Percentiles rank a stretch among this genome's conserved stretches.
These are phyloP conservation scores for Phyllotreta cruciferae DNA, from an alignment of 2,888 invertebrate genomes.

Conservation along the genomic window DNA sequence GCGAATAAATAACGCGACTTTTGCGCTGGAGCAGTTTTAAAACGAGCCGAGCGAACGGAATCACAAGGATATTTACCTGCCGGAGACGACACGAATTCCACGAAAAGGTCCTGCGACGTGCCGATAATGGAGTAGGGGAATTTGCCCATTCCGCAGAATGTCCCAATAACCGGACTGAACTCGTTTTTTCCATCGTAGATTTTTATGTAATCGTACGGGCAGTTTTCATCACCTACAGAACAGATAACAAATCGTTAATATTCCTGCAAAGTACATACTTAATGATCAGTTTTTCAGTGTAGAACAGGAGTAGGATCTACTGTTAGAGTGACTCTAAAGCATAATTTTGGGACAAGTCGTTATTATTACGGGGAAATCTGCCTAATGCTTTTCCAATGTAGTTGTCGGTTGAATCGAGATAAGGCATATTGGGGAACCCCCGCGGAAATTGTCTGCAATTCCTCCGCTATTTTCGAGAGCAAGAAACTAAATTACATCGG, in stretches of 20 bases:
- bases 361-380: no score
- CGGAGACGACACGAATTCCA: slow-evolving; percentile 88
- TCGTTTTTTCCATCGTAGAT: slow-evolving; percentile 92
- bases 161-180: slow-evolving; percentile 85
- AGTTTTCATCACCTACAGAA: slow-evolving; percentile 77
- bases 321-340: no score
- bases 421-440: no score
- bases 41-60: slow-evolving; percentile 19
- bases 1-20: slow-evolving; percentile 2
- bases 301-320: no score
- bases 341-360: no score
- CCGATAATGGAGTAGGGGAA: slow-evolving; percentile 94
- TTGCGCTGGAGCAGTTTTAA: slow-evolving; percentile 15
- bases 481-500: no score
- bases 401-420: no score
- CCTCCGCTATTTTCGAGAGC: no score
- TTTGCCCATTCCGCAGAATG: slow-evolving; percentile 92
- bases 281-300: no score
- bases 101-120: slow-evolving; percentile 86
- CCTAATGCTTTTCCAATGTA: no score
- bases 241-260: slow-evolving; percentile 6
- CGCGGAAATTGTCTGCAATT: no score
- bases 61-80: slow-evolving; percentile 66
- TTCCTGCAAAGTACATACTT: background rate
- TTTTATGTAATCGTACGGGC: slow-evolving; percentile 88